Evolutionary conservation across 2,797 vertebrate genomes (phyloP).

Genomic region (Gymnoscopelus braueri): DNA sequence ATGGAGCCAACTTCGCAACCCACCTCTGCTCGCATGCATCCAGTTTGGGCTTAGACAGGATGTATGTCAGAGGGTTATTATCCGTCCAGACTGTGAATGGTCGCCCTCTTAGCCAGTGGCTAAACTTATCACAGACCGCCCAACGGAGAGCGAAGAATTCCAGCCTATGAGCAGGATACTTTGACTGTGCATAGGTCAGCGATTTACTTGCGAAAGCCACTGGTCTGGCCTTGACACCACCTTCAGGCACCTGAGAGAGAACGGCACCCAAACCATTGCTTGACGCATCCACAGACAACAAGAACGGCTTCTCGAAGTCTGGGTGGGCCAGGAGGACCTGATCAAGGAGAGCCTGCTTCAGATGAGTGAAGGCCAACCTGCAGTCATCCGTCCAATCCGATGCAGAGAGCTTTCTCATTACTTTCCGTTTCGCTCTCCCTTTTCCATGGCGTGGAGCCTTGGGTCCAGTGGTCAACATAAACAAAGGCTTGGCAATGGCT

Average conservation of each 20-base stretch:
- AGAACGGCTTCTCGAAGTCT: constrained; percentile 15
- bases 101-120: constrained; percentile 13
- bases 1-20: constrained; percentile 26
- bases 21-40: constrained; percentile 38
- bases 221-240: background rate
- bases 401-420: background rate
- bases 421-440: background rate
- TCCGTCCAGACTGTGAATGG: constrained; percentile 21
- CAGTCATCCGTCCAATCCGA: constrained; percentile 21
- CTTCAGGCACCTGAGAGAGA: background rate
- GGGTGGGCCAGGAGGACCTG: constrained; percentile 21
- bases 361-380: background rate
- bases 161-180: constrained; percentile 29
- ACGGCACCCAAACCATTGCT: constrained; percentile 24
- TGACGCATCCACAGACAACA: constrained; percentile 24
- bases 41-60: constrained; percentile 26
- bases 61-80: constrained; percentile 19
- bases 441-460: constrained; percentile 2
- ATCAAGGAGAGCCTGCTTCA: constrained; percentile 21
- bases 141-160: constrained; percentile 27
- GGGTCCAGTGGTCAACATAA: constrained; percentile 14
- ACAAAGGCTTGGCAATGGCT: constrained; percentile 24
- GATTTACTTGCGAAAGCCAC: constrained; percentile 14
- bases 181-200: background rate
- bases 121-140: constrained; percentile 33